A percentile compares a stretch with the other conserved stretches of the same genome.
Conservation (phyloP, 2,113 vertebrate species). For the Xyrauchen texanus region DNA sequence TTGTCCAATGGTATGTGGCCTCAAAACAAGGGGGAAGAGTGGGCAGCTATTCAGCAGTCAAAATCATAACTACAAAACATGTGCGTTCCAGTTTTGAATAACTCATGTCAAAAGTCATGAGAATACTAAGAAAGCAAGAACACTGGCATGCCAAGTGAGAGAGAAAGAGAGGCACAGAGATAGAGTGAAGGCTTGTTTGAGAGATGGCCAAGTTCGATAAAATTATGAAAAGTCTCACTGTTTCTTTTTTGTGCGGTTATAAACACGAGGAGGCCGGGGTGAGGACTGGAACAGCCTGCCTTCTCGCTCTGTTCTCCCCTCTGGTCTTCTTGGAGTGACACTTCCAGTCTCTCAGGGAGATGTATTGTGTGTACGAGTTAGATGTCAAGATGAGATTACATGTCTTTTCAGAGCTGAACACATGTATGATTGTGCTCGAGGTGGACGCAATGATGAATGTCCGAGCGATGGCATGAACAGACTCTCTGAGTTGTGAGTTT, state of each 20-base stretch:
- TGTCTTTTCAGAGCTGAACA: constrained; percentile 60
- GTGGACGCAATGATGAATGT: constrained; percentile 52
- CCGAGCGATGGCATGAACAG: neutral
- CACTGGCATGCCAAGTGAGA: constrained; percentile 38
- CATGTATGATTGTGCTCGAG: constrained; percentile 54
- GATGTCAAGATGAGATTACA: constrained; percentile 64
- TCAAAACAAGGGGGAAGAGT: neutral
- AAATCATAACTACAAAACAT: constrained; percentile 13
- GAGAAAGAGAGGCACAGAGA: constrained; percentile 36
- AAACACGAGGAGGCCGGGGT: constrained; percentile 50
- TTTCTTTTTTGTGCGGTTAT: constrained; percentile 44
- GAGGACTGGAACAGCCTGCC: constrained; percentile 16
- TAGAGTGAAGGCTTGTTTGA: constrained; percentile 47
- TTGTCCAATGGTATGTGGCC: constrained; percentile 9
- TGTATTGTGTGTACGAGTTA: constrained; percentile 52
- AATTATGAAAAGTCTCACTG: constrained; percentile 62
- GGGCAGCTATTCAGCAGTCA: constrained; percentile 40
- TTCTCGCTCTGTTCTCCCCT: constrained; percentile 31
- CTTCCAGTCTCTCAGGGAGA: constrained; percentile 53
- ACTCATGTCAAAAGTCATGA: constrained; percentile 64
- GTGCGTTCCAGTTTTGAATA: constrained; percentile 42
- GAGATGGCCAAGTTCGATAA: constrained; percentile 70
- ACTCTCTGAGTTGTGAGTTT: constrained; percentile 3
- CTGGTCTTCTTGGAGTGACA: constrained; percentile 47
- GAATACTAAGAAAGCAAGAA: constrained; percentile 30